A percentile compares a stretch with the other conserved stretches of the same genome.
phyloP scores from a whole-genome alignment of 2,797 vertebrate genomes.

The Sebastes steindachneri region DNA sequence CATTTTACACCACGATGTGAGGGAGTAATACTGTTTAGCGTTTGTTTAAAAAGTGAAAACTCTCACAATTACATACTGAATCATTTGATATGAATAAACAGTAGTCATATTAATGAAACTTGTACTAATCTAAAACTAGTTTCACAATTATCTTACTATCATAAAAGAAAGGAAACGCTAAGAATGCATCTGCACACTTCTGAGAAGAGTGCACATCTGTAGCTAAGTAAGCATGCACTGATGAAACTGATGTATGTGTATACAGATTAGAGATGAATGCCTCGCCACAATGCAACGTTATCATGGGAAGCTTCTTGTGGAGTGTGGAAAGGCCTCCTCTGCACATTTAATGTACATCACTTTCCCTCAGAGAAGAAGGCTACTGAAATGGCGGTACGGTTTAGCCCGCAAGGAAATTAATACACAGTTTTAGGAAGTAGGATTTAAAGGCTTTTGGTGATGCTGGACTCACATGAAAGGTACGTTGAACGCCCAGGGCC shows the following conservation, averaged over 20 bases:
- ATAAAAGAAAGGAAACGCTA: background rate
- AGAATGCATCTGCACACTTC: background rate
- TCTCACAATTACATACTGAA: background rate
- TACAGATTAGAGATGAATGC: background rate
- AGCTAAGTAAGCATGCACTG: background rate
- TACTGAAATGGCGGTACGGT: constrained; percentile 34
- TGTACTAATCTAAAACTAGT: background rate
- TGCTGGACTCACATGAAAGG: constrained; percentile 91
- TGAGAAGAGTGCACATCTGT: background rate
- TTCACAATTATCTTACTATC: background rate
- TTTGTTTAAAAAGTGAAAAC: background rate
- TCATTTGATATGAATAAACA: background rate
- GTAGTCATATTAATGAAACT: background rate
- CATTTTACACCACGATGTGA: background rate
- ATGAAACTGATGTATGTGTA: background rate
- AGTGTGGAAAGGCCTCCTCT: constrained; percentile 8
- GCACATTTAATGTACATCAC: constrained; percentile 23
- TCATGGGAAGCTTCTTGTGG: constrained; percentile 3
- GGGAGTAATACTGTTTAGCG: background rate
- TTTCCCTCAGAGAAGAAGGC: constrained; percentile 28
- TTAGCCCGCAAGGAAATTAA: constrained; percentile 71
- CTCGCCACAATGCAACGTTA: background rate
- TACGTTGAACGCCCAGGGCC: constrained; percentile 83
- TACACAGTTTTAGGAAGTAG: constrained; percentile 56
- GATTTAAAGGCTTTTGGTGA: constrained; percentile 61